Evolutionary conservation across 2,797 vertebrate species (phyloP), one percentile per base, ranked within the genome.

Genomic region (Myotis daubentonii): DNA sequence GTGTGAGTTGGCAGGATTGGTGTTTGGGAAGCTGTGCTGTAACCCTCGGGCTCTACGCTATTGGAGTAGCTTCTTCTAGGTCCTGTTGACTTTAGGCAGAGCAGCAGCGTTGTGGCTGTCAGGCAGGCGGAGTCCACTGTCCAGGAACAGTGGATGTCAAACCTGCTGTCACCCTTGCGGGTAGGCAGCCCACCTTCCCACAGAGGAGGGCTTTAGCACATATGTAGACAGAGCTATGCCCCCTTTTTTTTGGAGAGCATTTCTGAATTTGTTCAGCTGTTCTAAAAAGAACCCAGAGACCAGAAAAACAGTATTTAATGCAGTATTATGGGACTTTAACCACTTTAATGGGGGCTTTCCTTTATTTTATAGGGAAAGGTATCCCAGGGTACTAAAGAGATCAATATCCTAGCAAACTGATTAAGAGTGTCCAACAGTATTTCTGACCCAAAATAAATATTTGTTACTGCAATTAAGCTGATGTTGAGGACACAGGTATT

Each of bases 81-180:
- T 53, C n/a, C 19, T 4, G 2, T 49, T 22, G 30, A 1, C 15
- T 41, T 47, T 6, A 10, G 22, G 4, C 49, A 30, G 49, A 89
- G 30, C 57, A 13, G 4, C 15, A 0, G 4, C 8, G 5, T 19
- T 71, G 19, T 17, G 4, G 2, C 2, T 17, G 1, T 22, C 16
- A 15, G 44, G 13, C 10, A 49, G 11, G 15, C 8, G 6, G 33
- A 15, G 36, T 17, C 13, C 17, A 3, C 22, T 33, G 3, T 22
- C 28, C 28, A 33, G 83, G 20, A 33, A 53, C 17, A 8, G 15
- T 17, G n/a, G 19, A 19, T 6, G 11, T 36, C 12, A 81, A 15
- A 22, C 5, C 6, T 44, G 10, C 17, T 9, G 2, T 84, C 12
- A 75, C 5, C 17, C 6, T 25, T 22, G 41, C 1, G 3, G 10